phyloP scores from a whole-genome alignment of 2,113 vertebrate genomes.

The Spea bombifrons region DNA sequence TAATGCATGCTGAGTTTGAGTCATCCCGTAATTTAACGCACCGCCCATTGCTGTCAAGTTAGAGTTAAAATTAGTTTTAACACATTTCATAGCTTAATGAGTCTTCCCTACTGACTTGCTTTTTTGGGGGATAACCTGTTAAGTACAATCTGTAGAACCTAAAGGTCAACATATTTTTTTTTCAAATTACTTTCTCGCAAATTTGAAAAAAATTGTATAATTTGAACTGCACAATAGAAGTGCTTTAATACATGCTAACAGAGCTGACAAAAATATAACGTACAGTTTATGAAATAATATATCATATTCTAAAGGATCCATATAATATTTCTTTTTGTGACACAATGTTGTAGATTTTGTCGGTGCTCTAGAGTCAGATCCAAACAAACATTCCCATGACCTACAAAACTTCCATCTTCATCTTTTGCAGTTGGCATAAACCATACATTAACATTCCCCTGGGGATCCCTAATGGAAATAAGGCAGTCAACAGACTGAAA shows the following conservation, averaged over 20 bases:
- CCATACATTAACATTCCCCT: slow-evolving; percentile 39
- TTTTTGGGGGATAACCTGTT: neutral
- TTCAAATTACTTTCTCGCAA: neutral
- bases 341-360: slow-evolving; percentile 4
- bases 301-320: neutral
- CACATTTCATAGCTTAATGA: neutral
- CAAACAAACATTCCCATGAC: slow-evolving; percentile 16
- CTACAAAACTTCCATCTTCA: slow-evolving; percentile 45
- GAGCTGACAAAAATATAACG: neutral
- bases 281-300: neutral
- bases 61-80: neutral
- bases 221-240: neutral
- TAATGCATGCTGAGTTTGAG: neutral
- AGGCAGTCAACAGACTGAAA: slow-evolving; percentile 41
- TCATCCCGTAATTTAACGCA: neutral
- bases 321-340: neutral
- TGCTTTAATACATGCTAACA: neutral
- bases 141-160: neutral
- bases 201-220: neutral
- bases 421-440: slow-evolving; percentile 38
- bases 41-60: neutral
- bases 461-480: slow-evolving; percentile 40
- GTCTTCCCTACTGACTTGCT: neutral
- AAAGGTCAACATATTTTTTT: neutral
- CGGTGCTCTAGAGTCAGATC: slow-evolving; percentile 12